These are phyloP conservation scores for Trichonephila clavipes DNA, from an alignment of 1,140 invertebrate genomes.

Conservation along the genomic window DNA sequence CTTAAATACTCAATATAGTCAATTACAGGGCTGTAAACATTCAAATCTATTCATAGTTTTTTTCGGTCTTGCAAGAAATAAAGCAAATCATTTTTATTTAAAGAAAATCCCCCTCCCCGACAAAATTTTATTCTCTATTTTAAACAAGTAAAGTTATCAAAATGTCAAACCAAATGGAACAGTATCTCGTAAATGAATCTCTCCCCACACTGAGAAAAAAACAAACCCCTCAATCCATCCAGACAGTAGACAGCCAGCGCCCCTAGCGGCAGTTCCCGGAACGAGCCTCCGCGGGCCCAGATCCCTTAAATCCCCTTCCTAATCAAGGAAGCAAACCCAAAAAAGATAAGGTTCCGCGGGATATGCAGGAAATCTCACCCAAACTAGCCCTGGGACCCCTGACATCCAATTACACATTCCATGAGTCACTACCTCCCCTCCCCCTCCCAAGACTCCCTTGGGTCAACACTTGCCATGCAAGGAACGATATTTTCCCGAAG, in stretches of 20 bases:
- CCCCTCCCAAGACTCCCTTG: slow-evolving; percentile 39
- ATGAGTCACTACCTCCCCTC: slow-evolving; percentile 56
- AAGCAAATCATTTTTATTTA: too few species aligned
- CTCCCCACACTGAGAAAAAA: not conserved
- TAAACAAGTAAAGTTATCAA: slow-evolving; percentile 48
- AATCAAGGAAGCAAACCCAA: slow-evolving; percentile 68
- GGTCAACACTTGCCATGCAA: slow-evolving; percentile 62
- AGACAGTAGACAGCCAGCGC: not conserved
- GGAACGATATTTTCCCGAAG: slow-evolving; percentile 27
- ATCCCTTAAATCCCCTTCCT: slow-evolving; percentile 57
- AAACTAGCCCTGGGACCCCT: slow-evolving; percentile 64
- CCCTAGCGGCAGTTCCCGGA: not conserved
- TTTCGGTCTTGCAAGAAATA: too few species aligned
- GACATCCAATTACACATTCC: slow-evolving; percentile 75
- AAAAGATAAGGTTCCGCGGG: slow-evolving; percentile 70
- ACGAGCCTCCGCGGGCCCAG: slow-evolving; percentile 42
- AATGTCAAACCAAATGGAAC: not conserved
- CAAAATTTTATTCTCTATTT: not conserved
- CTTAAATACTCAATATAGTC: too few species aligned
- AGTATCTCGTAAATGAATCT: slow-evolving; percentile 44
- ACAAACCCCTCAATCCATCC: not conserved
- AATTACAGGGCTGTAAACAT: too few species aligned
- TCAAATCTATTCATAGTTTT: too few species aligned
- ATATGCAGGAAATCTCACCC: slow-evolving; percentile 44
- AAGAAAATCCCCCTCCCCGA: too few species aligned